Evolutionary conservation across 2,113 vertebrate species (phyloP).

Genomic region (Scolopax mira): DNA sequence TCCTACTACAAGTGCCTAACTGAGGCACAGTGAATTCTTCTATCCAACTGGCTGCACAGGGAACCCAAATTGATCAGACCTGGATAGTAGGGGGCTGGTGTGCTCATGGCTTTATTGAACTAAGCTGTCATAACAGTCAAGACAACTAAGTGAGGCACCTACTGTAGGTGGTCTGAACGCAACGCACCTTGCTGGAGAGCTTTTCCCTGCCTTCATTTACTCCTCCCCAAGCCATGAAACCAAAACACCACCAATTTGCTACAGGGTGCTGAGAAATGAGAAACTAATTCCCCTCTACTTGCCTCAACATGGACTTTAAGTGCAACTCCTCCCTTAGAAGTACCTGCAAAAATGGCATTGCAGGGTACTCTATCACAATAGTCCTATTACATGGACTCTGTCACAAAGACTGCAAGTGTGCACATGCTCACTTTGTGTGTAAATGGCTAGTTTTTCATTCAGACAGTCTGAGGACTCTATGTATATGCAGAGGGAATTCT

Average conservation of each 20-base stretch:
- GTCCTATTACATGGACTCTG: rapidly evolving
- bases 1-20: not conserved
- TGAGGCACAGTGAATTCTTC: not conserved
- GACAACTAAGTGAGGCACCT: not conserved
- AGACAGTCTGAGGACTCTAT: not conserved
- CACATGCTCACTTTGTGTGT: not conserved
- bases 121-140: not conserved
- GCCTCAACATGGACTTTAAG: not conserved
- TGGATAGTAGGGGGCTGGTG: not conserved
- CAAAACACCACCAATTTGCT: constrained; percentile 14
- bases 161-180: constrained; percentile 30
- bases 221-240: constrained; percentile 29
- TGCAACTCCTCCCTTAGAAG: not conserved
- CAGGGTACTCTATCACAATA: not conserved
- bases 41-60: not conserved
- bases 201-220: constrained; percentile 8
- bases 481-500: not conserved
- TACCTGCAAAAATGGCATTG: not conserved
- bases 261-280: not conserved
- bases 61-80: not conserved
- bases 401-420: not conserved
- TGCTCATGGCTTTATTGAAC: not conserved
- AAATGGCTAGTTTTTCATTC: not conserved
- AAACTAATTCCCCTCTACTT: not conserved
- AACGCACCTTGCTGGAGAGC: not conserved